Evolutionary conservation across 2,113 vertebrate species (phyloP).

Genomic region (Plecotus auritus): DNA sequence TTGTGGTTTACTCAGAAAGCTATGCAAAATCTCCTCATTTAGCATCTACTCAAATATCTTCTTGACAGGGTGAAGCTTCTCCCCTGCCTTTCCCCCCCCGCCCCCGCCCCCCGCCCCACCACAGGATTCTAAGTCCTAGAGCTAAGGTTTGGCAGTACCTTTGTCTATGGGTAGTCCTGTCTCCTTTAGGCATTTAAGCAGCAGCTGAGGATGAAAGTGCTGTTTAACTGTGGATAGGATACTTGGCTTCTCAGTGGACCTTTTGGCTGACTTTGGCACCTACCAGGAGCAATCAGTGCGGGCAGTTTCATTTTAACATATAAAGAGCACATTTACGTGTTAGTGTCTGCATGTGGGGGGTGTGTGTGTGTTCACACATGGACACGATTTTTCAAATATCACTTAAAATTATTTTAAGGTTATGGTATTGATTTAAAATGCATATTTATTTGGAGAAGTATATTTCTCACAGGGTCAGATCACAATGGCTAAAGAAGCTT

Average conservation of each 20-base stretch:
- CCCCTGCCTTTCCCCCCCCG: neutral
- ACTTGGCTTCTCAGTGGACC: neutral
- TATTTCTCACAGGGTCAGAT: neutral
- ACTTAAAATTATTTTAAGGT: conserved; percentile 16
- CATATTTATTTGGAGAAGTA: neutral
- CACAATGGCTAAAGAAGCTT: neutral
- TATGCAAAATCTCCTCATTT: neutral
- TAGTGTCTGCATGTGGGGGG: neutral
- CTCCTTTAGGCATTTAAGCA: neutral
- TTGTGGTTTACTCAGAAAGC: neutral
- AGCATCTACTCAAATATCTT: neutral
- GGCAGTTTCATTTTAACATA: neutral
- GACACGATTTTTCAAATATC: neutral
- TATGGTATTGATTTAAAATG: neutral
- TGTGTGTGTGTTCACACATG: neutral
- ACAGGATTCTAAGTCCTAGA: neutral
- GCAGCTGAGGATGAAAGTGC: neutral
- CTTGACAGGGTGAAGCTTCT: neutral
- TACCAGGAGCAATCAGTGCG: neutral
- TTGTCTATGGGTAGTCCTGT: neutral
- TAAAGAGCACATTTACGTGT: neutral
- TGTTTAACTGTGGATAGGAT: neutral
- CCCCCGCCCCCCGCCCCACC: neutral
- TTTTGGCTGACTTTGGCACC: neutral
- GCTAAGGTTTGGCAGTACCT: neutral